These are phyloP conservation scores for Chiloscyllium punctatum DNA, from an alignment of 2,797 vertebrate genomes.

Conservation along the genomic window DNA sequence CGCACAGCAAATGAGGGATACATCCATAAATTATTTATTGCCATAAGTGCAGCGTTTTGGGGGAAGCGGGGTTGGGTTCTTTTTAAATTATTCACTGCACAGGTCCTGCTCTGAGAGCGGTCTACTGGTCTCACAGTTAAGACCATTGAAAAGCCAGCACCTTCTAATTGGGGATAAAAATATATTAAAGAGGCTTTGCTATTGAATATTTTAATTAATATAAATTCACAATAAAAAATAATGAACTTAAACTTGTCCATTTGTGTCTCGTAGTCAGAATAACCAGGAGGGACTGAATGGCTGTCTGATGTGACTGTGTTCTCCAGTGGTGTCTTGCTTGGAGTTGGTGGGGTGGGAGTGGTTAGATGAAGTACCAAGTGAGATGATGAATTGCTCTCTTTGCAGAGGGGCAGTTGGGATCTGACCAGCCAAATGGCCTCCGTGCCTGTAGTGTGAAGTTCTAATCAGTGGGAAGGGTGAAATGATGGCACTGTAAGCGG, in stretches of 20 bases:
- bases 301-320: neutral
- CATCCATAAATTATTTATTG: neutral
- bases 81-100: neutral
- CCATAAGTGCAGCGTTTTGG: too few species aligned
- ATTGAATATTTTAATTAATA: constrained; percentile 33
- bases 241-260: neutral
- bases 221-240: constrained; percentile 28
- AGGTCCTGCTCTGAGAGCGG: neutral
- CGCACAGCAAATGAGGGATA: neutral
- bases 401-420: too few species aligned
- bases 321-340: neutral
- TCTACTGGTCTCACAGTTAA: neutral
- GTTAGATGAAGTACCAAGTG: neutral
- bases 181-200: constrained; percentile 31
- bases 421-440: too few species aligned
- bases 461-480: too few species aligned
- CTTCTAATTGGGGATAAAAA: neutral
- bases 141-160: neutral
- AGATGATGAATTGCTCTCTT: neutral
- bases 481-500: neutral
- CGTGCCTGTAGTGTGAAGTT: too few species aligned
- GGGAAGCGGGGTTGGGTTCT: neutral
- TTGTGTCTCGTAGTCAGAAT: neutral
- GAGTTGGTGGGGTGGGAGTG: neutral
- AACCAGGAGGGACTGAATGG: neutral